phyloP scores from a whole-genome alignment of 2,113 vertebrate species.

The Lucifuga dentata region DNA sequence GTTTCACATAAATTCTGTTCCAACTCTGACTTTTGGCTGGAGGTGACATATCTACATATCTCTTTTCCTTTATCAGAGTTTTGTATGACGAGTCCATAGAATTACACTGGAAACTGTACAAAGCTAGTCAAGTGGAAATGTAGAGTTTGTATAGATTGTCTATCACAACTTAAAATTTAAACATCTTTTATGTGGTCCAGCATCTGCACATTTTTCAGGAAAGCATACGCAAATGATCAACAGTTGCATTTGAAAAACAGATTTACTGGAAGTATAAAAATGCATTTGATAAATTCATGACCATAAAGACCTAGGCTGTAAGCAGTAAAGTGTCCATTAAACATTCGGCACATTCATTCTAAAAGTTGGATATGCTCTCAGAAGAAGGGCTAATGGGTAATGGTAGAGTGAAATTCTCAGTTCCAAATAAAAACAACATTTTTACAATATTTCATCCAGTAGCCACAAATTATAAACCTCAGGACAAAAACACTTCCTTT shows the following conservation, averaged over 20 bases:
- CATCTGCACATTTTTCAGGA: neutral
- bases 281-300: constrained; percentile 48
- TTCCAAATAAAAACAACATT: constrained; percentile 39
- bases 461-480: constrained; percentile 11
- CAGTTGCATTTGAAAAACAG: constrained; percentile 65
- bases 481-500: constrained; percentile 12
- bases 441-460: constrained; percentile 28
- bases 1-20: no score
- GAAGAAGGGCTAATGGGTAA: constrained; percentile 57
- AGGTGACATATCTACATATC: no score
- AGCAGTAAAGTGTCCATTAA: constrained; percentile 59
- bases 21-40: no score
- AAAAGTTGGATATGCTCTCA: constrained; percentile 57
- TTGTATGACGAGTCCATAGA: no score
- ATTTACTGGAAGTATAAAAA: constrained; percentile 77
- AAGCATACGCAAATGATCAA: constrained; percentile 14
- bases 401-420: constrained; percentile 57
- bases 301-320: constrained; percentile 35
- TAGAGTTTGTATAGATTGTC: neutral
- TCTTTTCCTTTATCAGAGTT: no score
- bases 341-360: constrained; percentile 61
- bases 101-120: no score
- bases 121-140: neutral
- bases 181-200: neutral
- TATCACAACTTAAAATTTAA: neutral